These are phyloP conservation scores for Brachypterus glaber DNA, from an alignment of 2,888 invertebrate genomes.

Conservation along the genomic window DNA sequence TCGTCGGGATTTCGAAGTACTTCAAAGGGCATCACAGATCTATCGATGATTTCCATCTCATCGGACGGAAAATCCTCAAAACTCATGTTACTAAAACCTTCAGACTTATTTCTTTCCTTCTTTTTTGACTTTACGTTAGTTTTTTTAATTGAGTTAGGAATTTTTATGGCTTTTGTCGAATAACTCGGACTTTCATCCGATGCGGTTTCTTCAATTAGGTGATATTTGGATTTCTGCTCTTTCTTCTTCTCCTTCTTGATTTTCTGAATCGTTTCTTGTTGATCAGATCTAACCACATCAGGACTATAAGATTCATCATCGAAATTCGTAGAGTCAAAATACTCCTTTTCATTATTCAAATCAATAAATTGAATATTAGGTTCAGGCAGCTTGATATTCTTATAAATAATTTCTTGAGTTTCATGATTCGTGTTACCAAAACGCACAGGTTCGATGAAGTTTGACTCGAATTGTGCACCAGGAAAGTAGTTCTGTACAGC, in stretches of 20 bases:
- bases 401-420: slow-evolving; percentile 22
- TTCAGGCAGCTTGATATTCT: slow-evolving; percentile 25
- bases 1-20: slow-evolving; percentile 50
- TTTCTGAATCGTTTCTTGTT: slow-evolving; percentile 15
- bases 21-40: slow-evolving; percentile 51
- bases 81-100: slow-evolving; percentile 64
- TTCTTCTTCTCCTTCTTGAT: slow-evolving; percentile 35
- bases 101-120: slow-evolving; percentile 29
- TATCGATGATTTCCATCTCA: slow-evolving; percentile 37
- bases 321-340: too few species aligned
- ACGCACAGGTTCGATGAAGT: slow-evolving; percentile 23
- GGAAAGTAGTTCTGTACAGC: slow-evolving; percentile 11
- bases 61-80: slow-evolving; percentile 66
- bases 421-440: slow-evolving; percentile 17
- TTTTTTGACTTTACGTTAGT: slow-evolving; percentile 30
- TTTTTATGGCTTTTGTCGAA: slow-evolving; percentile 27
- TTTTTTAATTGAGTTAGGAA: slow-evolving; percentile 28
- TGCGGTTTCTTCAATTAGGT: slow-evolving; percentile 42
- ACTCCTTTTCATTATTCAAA: slow-evolving; percentile 11
- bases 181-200: slow-evolving; percentile 34
- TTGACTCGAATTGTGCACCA: slow-evolving; percentile 31
- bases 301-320: neutral
- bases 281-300: slow-evolving; percentile 6
- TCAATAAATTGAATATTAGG: slow-evolving; percentile 14
- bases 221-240: slow-evolving; percentile 44